These are phyloP conservation scores for Numenius phaeopus DNA, from an alignment of 2,797 vertebrate species.

Conservation along the genomic window DNA sequence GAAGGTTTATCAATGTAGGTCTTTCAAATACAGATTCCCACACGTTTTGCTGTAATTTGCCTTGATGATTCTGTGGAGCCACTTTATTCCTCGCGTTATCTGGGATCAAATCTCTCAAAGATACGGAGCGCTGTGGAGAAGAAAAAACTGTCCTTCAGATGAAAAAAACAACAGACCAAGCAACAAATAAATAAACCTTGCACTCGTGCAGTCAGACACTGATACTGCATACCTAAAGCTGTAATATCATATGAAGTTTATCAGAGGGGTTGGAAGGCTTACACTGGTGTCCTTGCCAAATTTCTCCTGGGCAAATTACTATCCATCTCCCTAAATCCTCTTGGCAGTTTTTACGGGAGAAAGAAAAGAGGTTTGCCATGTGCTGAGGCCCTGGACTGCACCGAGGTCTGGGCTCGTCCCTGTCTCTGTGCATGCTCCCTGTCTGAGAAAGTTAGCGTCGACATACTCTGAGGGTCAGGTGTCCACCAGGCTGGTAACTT, in stretches of 20 bases:
- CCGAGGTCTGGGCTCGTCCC: background rate
- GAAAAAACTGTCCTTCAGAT: background rate
- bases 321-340: slow-evolving; percentile 12
- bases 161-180: background rate
- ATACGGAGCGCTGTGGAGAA: background rate
- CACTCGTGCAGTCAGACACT: background rate
- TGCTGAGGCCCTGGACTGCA: background rate
- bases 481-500: background rate
- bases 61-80: background rate
- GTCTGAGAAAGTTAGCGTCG: background rate
- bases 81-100: background rate
- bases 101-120: background rate
- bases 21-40: background rate
- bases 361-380: background rate
- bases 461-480: background rate
- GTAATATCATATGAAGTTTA: slow-evolving; percentile 17
- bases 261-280: background rate
- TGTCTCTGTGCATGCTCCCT: background rate
- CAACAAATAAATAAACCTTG: background rate
- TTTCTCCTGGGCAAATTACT: slow-evolving; percentile 35
- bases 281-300: background rate
- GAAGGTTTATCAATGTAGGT: background rate
- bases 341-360: slow-evolving; percentile 16
- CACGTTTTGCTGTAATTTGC: background rate
- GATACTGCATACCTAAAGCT: background rate